Conservation (phyloP, 2,797 vertebrate species). For the Bradypus variegatus region DNA sequence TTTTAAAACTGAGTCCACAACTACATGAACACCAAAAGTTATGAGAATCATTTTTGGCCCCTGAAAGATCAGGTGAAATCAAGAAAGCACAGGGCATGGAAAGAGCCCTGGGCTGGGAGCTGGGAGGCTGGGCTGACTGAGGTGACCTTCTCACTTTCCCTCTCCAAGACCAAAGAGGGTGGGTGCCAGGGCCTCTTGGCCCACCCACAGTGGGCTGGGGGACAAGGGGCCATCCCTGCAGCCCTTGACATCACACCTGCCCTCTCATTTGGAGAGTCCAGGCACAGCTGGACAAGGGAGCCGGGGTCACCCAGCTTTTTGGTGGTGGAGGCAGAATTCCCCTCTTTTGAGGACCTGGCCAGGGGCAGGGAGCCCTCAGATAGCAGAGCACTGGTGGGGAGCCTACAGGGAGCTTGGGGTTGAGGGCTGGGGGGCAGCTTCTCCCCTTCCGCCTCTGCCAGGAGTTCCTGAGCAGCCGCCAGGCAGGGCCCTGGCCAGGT, state of each 20-base stretch:
- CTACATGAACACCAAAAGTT: background rate
- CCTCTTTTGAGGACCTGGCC: background rate
- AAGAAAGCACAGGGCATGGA: background rate
- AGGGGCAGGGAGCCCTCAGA: background rate
- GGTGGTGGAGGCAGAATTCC: background rate
- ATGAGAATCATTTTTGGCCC: background rate
- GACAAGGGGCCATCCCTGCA: background rate
- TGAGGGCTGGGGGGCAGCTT: background rate
- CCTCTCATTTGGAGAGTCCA: too few species aligned
- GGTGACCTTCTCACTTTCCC: background rate
- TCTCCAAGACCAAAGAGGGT: background rate
- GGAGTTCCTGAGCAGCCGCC: background rate
- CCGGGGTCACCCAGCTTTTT: background rate
- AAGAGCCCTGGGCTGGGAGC: background rate
- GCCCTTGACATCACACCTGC: background rate
- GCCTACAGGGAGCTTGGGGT: background rate
- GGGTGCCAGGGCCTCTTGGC: too few species aligned
- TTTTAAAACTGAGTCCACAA: background rate
- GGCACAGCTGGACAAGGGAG: background rate
- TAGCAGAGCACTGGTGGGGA: background rate
- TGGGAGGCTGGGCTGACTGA: background rate
- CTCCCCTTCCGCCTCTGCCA: background rate
- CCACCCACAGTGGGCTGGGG: rapidly evolving
- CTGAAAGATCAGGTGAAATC: background rate
- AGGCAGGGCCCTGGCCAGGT: background rate